Evolutionary conservation across 2,888 invertebrate species (phyloP).

Genomic region (Parochlus steinenii): DNA sequence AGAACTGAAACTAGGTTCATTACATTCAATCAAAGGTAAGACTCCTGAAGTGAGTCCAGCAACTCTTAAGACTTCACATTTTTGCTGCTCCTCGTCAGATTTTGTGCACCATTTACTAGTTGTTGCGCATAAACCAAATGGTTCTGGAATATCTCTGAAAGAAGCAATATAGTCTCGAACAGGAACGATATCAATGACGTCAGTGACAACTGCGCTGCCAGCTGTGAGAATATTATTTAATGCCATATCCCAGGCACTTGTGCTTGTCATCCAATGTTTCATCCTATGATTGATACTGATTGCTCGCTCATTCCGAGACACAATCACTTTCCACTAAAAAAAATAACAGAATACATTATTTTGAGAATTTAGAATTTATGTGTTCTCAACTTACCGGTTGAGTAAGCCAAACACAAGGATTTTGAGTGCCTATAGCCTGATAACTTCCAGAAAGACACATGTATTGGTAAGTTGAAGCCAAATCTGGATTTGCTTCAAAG

Average conservation of each 20-base stretch:
- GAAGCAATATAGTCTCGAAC: conserved; percentile 2
- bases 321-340: conserved; percentile 40
- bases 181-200: conserved; percentile 1
- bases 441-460: conserved; percentile 24
- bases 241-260: conserved; percentile 14
- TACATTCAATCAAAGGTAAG: conserved; percentile 37
- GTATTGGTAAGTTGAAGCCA: conserved; percentile 18
- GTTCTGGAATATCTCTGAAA: conserved; percentile 18
- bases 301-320: conserved; percentile 18
- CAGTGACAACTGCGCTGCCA: conserved; percentile 8
- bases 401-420: conserved; percentile 41
- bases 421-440: conserved; percentile 17
- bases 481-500: conserved; percentile 18
- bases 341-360: no score
- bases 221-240: conserved; percentile 17
- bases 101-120: conserved; percentile 43
- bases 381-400: no score
- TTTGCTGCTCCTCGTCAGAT: conserved; percentile 34
- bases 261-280: no score
- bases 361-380: no score
- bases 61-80: conserved; percentile 41
- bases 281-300: no score
- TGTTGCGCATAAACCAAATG: conserved; percentile 14
- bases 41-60: conserved; percentile 40
- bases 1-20: conserved; percentile 30